Evolutionary conservation across 2,888 invertebrate species (phyloP).

Genomic region (Tetragonisca angustula): DNA sequence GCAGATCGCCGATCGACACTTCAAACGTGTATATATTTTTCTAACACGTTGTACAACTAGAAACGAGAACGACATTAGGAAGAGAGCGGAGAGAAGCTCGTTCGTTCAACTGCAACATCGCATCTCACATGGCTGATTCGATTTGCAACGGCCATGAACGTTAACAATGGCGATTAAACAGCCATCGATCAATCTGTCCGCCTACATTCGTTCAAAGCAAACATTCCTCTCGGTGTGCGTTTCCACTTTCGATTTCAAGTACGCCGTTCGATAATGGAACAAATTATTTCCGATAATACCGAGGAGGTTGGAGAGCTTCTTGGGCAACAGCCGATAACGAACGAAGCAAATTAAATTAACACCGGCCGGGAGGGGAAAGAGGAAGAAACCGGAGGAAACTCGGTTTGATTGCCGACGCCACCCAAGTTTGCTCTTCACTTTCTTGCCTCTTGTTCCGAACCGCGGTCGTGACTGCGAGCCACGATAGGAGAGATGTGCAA

Average conservation of each 20-base stretch:
- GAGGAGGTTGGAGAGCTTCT: neutral
- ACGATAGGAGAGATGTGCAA: slow-evolving; percentile 22
- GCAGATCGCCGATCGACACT: too few species aligned
- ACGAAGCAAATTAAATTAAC: slow-evolving; percentile 40
- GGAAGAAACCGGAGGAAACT: neutral
- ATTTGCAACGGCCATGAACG: slow-evolving; percentile 73
- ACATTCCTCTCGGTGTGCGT: slow-evolving; percentile 46
- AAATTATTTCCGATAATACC: slow-evolving; percentile 49
- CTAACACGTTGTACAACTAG: neutral
- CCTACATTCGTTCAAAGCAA: slow-evolving; percentile 64
- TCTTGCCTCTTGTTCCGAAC: neutral
- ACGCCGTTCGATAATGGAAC: slow-evolving; percentile 50
- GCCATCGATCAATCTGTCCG: slow-evolving; percentile 76
- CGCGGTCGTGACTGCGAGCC: neutral
- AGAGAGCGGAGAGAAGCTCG: slow-evolving; percentile 27
- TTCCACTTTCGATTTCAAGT: slow-evolving; percentile 52
- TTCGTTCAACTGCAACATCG: slow-evolving; percentile 68
- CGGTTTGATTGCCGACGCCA: neutral
- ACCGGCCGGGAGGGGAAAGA: neutral
- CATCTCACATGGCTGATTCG: slow-evolving; percentile 74
- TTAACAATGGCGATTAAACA: slow-evolving; percentile 74
- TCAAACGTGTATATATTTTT: neutral
- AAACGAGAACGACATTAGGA: slow-evolving; percentile 15
- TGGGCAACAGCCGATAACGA: slow-evolving; percentile 23
- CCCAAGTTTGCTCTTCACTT: neutral